Conservation (phyloP, 2,113 vertebrate genomes). For the Bubo blakistoni region DNA sequence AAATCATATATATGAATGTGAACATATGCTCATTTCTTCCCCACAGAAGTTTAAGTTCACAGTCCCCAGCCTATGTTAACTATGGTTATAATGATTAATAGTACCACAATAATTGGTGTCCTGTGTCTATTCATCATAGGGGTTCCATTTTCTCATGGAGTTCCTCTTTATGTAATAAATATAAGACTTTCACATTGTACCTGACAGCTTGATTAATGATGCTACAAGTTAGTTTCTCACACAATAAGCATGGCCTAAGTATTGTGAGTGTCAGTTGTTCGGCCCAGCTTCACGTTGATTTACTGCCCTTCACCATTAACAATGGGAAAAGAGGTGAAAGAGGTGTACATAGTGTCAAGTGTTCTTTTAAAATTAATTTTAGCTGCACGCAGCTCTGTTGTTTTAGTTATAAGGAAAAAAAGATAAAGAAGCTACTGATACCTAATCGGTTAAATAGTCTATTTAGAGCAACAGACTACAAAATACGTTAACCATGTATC, state of each 20-base stretch:
- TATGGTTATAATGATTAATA: slow-evolving; percentile 73
- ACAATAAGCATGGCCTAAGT: slow-evolving; percentile 71
- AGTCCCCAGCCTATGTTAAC: neutral
- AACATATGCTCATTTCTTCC: neutral
- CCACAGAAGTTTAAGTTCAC: neutral
- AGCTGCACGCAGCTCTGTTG: neutral
- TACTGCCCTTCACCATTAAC: slow-evolving; percentile 42
- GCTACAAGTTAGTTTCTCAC: slow-evolving; percentile 75
- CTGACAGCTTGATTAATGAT: slow-evolving; percentile 80
- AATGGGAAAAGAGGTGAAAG: neutral
- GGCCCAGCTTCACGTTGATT: slow-evolving; percentile 62
- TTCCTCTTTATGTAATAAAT: slow-evolving; percentile 73
- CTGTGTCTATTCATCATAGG: slow-evolving; percentile 70
- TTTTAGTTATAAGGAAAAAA: neutral
- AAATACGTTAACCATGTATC: neutral
- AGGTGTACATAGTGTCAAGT: neutral
- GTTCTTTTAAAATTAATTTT: neutral
- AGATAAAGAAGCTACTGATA: neutral
- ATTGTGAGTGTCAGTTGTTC: slow-evolving; percentile 71
- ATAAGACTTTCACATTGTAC: slow-evolving; percentile 62
- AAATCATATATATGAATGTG: neutral
- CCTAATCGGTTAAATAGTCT: neutral
- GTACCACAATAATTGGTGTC: slow-evolving; percentile 65
- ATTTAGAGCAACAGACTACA: neutral
- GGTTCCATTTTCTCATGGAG: slow-evolving; percentile 66